phyloP scores from a whole-genome alignment of 1,140 invertebrate genomes.

The Lamellibrachia luymesi region DNA sequence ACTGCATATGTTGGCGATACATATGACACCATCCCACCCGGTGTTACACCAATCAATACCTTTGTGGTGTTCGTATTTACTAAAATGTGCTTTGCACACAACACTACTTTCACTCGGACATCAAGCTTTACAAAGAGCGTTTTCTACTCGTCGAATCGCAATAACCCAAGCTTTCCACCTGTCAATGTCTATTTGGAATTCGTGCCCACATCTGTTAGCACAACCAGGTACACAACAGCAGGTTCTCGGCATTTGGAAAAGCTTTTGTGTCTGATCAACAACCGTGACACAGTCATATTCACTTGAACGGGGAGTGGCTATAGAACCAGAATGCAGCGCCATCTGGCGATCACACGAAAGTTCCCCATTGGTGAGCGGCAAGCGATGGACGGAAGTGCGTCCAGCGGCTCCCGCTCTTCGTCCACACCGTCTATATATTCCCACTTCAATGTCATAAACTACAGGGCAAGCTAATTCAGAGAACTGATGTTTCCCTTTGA shows the following conservation, averaged over 20 bases:
- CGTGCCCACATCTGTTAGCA: conserved; percentile 8
- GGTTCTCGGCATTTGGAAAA: neutral
- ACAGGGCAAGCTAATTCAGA: no score
- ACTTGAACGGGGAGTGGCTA: neutral
- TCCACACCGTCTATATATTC: no score
- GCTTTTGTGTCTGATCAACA: neutral
- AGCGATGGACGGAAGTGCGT: no score
- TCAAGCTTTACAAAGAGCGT: neutral
- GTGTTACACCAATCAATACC: conserved; percentile 26
- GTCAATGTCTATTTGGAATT: neutral
- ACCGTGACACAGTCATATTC: neutral
- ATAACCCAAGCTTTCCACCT: conserved; percentile 1
- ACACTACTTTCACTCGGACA: neutral
- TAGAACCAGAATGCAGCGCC: neutral
- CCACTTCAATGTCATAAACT: no score
- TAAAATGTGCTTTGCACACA: conserved; percentile 5
- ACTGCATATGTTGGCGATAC: conserved; percentile 17
- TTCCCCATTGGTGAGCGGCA: neutral
- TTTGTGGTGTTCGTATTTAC: conserved; percentile 32
- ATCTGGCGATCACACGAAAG: neutral
- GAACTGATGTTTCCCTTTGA: no score
- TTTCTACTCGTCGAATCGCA: conserved; percentile 5
- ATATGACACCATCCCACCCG: conserved; percentile 29
- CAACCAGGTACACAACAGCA: neutral
- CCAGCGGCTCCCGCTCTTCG: no score